Percentiles rank a stretch among this genome's conserved stretches.
Conservation (phyloP, 2,113 vertebrate genomes). For the Mesoclemmys tuberculata region DNA sequence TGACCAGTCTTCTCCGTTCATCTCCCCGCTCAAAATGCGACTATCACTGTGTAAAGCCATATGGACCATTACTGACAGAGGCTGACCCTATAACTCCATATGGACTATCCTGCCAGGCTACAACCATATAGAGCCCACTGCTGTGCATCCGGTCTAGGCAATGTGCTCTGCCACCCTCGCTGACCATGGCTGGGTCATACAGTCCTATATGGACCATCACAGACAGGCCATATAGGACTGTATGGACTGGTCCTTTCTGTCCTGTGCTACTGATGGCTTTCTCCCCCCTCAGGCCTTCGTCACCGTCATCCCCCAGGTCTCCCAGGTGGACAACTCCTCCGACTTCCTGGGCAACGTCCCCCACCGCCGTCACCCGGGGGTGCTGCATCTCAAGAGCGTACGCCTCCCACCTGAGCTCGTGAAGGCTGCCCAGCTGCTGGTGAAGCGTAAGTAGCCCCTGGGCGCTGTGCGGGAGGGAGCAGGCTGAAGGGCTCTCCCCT, state of each 20-base stretch:
- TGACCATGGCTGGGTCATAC: not conserved
- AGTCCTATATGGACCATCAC: not conserved
- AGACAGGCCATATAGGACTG: not conserved
- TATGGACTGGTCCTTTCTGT: not conserved
- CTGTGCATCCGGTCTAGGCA: not conserved
- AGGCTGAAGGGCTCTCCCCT: not conserved
- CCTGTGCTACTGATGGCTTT: not conserved
- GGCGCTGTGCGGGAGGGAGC: not conserved
- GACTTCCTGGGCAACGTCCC: constrained; percentile 78
- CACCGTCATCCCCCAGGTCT: constrained; percentile 55
- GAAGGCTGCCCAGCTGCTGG: constrained; percentile 70
- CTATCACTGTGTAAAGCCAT: too few species aligned
- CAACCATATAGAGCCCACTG: not conserved
- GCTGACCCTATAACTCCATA: not conserved
- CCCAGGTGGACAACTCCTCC: constrained; percentile 68
- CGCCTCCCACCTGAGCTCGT: constrained; percentile 78
- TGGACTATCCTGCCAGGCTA: not conserved
- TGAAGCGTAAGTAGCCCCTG: constrained; percentile 75
- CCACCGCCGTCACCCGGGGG: constrained; percentile 86
- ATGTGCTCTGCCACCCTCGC: not conserved
- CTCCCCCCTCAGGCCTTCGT: constrained; percentile 34
- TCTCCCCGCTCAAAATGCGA: not conserved
- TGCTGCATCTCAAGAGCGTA: constrained; percentile 80
- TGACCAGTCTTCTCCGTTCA: not conserved
- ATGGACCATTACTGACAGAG: too few species aligned